A percentile compares a stretch with the other conserved stretches of the same genome.
Conservation (phyloP, 1,140 invertebrate species). For the Drosophila azteca region DNA sequence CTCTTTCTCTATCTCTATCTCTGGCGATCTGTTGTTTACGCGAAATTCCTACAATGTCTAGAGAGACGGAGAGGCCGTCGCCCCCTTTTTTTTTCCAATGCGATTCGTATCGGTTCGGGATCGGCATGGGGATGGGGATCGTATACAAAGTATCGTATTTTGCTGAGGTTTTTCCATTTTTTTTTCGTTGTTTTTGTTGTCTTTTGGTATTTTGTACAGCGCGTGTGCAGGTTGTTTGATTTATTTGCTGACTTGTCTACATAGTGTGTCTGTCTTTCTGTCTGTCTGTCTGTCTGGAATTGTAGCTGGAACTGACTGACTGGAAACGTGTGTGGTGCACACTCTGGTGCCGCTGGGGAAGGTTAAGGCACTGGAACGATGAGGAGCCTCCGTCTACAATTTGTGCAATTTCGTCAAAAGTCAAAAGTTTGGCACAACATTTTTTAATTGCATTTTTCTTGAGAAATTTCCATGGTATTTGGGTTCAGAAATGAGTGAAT, state of each 20-base stretch:
- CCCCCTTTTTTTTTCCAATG: slow-evolving; percentile 31
- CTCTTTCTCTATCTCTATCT: background rate
- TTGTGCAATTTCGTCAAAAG: too few species aligned
- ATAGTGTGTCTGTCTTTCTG: slow-evolving; percentile 10
- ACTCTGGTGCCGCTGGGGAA: background rate
- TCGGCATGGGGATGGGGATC: background rate
- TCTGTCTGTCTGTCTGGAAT: slow-evolving; percentile 15
- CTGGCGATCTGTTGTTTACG: slow-evolving; percentile 47
- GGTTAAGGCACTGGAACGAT: too few species aligned
- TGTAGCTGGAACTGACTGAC: background rate
- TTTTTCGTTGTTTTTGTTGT: background rate
- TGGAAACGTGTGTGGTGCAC: slow-evolving; percentile 1
- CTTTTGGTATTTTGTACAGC: slow-evolving; percentile 28
- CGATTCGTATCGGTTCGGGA: too few species aligned
- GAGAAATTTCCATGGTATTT: slow-evolving; percentile 7
- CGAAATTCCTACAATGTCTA: slow-evolving; percentile 64
- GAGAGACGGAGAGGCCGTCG: slow-evolving; percentile 59
- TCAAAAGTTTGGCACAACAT: slow-evolving; percentile 22
- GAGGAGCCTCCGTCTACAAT: too few species aligned
- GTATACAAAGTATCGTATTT: slow-evolving; percentile 63
- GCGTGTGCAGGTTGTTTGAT: slow-evolving; percentile 70
- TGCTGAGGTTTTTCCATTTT: slow-evolving; percentile 26
- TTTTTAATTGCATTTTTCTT: background rate
- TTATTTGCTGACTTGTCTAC: slow-evolving; percentile 63
- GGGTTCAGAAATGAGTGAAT: too few species aligned